Evolutionary conservation across 2,797 vertebrate genomes (phyloP).

Genomic region (Rhinophrynus dorsalis): DNA sequence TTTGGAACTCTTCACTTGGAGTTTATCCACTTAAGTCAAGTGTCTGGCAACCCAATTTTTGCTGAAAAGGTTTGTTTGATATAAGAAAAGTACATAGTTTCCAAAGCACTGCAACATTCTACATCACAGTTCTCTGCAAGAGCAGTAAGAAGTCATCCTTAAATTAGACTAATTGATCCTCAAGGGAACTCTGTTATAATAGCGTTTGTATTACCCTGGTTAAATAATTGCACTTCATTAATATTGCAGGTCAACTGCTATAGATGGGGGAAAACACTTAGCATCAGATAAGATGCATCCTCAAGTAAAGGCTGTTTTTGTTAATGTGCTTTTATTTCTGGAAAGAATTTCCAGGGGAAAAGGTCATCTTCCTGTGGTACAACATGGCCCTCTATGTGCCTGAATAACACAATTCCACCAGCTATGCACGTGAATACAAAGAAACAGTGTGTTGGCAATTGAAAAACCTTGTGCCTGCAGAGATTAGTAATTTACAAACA

Average conservation of each 20-base stretch:
- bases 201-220: not conserved
- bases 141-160: not conserved
- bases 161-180: not conserved
- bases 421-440: slow-evolving; percentile 12
- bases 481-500: slow-evolving; percentile 27
- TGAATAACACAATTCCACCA: slow-evolving; percentile 2
- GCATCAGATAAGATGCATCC: not conserved
- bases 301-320: not conserved
- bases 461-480: slow-evolving; percentile 10
- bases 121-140: not conserved
- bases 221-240: slow-evolving; percentile 1
- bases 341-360: not conserved
- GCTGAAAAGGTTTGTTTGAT: slow-evolving; percentile 88
- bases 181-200: slow-evolving; percentile 1
- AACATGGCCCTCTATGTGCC: not conserved
- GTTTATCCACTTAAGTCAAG: slow-evolving; percentile 90
- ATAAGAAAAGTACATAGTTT: slow-evolving; percentile 1
- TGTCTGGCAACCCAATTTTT: slow-evolving; percentile 90
- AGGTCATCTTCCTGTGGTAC: not conserved
- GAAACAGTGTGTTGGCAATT: slow-evolving; percentile 20
- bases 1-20: slow-evolving; percentile 96
- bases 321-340: not conserved
- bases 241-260: not conserved
- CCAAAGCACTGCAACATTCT: not conserved
- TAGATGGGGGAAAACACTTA: not conserved